Evolutionary conservation across 2,113 vertebrate species (phyloP), one percentile per base, ranked within the genome.

Genomic region (Illadopsis cleaveri): DNA sequence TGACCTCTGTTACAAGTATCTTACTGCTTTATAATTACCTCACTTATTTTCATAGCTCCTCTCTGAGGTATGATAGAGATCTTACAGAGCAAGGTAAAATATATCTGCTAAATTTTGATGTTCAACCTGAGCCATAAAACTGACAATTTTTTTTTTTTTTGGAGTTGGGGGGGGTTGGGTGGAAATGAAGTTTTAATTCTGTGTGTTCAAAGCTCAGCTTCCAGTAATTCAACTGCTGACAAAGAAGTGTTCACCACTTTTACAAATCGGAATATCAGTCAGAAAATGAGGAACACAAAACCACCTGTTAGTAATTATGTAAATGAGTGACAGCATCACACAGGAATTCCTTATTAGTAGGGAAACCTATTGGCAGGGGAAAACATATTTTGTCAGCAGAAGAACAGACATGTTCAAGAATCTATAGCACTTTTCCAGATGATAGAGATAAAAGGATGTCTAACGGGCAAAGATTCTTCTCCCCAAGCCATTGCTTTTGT

Each of bases 271-370:
- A 86, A 20, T 78, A 83, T 64, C 54, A 66, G 47, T 70, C 35
- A 90, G 78, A 91, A 90, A 96, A 91, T 38, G 68, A 90, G 24
- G 58, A 91, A 73, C 30, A 87, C 44, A 80, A 85, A 94, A 62
- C 73, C 69, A 80, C 66, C 92, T 86, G 91, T 88, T 85, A 95
- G 86, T 76, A 96, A 85, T 88, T 95, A 90, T 88, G 82, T 33
- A 91, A 95, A 86, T 82, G 64, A 91, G 28, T 87, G 73, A 95
- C 60, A 87, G 81, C 61, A 91, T 86, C 84, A 85, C 57, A 91
- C 12, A 89, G 72, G 89, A 95, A 92, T 92, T 91, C 73, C 73
- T 35, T 35, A 65, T 12, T 45, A 79, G 61, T 37, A 89, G 31
- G 16, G 48, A 54, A 70, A 93, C 35, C 30, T 83, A 84, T 4